These are phyloP conservation scores for Geococcyx californianus DNA, from an alignment of 2,113 vertebrate species.

Conservation along the genomic window DNA sequence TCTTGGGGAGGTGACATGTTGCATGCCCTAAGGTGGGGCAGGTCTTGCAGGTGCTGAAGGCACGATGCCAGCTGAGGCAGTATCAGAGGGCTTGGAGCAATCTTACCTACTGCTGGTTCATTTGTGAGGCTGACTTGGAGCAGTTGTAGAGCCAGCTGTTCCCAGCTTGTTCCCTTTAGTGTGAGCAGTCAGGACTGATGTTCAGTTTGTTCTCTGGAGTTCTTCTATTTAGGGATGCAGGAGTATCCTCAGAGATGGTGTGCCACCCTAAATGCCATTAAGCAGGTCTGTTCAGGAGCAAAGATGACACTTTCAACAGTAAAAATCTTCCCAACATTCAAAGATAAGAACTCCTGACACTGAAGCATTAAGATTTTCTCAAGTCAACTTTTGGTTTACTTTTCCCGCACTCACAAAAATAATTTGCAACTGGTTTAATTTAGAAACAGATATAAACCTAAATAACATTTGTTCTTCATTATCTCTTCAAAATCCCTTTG, in stretches of 20 bases:
- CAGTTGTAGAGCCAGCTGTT: not conserved
- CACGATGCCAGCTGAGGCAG: not conserved
- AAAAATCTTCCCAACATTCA: not conserved
- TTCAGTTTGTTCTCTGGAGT: not conserved
- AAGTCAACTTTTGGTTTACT: not conserved
- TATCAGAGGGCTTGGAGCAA: not conserved
- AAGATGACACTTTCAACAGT: not conserved
- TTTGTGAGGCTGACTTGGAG: not conserved
- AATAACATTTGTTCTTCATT: not conserved
- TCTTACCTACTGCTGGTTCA: not conserved
- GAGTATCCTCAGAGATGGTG: not conserved
- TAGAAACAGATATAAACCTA: not conserved
- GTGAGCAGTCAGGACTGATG: fast-evolving
- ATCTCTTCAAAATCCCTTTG: not conserved
- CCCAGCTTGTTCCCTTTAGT: not conserved
- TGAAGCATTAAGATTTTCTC: not conserved
- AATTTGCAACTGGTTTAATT: not conserved
- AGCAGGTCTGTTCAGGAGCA: not conserved
- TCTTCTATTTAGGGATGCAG: not conserved
- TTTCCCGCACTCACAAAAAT: not conserved
- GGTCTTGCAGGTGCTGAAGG: not conserved
- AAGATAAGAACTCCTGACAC: not conserved
- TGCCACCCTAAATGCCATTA: not conserved
- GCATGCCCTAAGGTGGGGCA: not conserved
- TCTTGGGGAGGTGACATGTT: not conserved